phyloP scores from a whole-genome alignment of 2,888 invertebrate genomes.

The Cephus runcator region DNA sequence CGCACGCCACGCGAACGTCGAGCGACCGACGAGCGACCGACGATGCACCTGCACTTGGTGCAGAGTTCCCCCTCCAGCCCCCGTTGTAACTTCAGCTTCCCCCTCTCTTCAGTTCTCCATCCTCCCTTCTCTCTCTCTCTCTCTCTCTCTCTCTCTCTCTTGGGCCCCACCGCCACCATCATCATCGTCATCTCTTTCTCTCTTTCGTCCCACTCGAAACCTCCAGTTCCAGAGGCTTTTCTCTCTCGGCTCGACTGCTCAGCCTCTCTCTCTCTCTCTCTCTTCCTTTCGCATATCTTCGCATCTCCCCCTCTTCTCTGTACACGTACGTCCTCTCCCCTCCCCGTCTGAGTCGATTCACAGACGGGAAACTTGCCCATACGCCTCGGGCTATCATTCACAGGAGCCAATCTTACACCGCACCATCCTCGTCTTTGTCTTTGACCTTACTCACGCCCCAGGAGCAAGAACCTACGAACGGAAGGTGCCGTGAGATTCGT shows the following conservation, averaged over 20 bases:
- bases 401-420: slow-evolving; percentile 60
- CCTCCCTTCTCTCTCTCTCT: slow-evolving; percentile 7
- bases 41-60: slow-evolving; percentile 58
- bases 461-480: neutral
- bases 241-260: slow-evolving; percentile 11
- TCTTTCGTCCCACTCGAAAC: neutral
- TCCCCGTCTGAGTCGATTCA: slow-evolving; percentile 40
- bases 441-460: slow-evolving; percentile 1
- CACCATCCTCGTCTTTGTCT: slow-evolving; percentile 29
- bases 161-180: too few species aligned
- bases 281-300: slow-evolving; percentile 10
- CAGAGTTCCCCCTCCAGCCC: neutral
- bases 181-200: neutral
- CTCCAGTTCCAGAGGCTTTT: slow-evolving; percentile 15
- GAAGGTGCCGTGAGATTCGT: too few species aligned
- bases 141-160: slow-evolving; percentile 3
- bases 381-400: slow-evolving; percentile 58
- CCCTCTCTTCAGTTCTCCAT: neutral
- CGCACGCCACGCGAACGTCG: slow-evolving; percentile 61
- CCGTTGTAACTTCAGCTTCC: slow-evolving; percentile 4
- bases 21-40: slow-evolving; percentile 54
- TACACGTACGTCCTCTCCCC: slow-evolving; percentile 10
- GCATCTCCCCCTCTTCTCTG: slow-evolving; percentile 17
- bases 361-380: slow-evolving; percentile 51
- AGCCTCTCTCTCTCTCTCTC: neutral